phyloP scores from a whole-genome alignment of 2,113 vertebrate genomes.

The Orcinus orca region DNA sequence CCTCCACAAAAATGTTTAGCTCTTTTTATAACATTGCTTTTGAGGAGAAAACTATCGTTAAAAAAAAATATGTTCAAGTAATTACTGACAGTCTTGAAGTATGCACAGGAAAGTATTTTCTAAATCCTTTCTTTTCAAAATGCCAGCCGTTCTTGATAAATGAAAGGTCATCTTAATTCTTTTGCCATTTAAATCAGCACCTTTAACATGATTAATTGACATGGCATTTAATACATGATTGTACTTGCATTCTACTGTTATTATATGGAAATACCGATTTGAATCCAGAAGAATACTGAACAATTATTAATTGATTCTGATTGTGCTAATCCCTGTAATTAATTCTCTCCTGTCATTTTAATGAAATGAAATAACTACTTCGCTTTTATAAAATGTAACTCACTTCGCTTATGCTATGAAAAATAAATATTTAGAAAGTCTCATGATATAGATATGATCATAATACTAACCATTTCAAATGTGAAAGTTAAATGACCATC shows the following conservation, averaged over 20 bases:
- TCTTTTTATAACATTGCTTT: background rate
- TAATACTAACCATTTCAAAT: background rate
- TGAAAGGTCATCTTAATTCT: conserved; percentile 59
- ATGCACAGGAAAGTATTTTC: background rate
- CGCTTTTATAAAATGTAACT: background rate
- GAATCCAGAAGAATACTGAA: conserved; percentile 67
- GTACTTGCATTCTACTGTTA: conserved; percentile 51
- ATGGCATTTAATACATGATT: conserved; percentile 57
- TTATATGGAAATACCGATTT: conserved; percentile 48
- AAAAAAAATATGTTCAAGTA: conserved; percentile 1
- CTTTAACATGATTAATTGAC: conserved; percentile 54
- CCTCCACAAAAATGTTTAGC: background rate
- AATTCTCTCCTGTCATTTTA: conserved; percentile 35
- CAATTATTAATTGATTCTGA: conserved; percentile 54
- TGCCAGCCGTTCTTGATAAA: conserved; percentile 52
- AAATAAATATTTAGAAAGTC: background rate
- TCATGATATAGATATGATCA: background rate
- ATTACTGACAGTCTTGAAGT: background rate
- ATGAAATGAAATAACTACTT: conserved; percentile 35
- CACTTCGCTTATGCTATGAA: conserved; percentile 27
- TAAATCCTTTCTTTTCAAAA: conserved; percentile 50
- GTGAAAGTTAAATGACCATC: background rate
- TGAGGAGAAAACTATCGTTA: background rate
- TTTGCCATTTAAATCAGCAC: conserved; percentile 43
- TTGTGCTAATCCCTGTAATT: conserved; percentile 42